A percentile compares a stretch with the other conserved stretches of the same genome.
These are phyloP conservation scores for Drosophila parvula DNA, from an alignment of 1,140 invertebrate species.

Conservation along the genomic window DNA sequence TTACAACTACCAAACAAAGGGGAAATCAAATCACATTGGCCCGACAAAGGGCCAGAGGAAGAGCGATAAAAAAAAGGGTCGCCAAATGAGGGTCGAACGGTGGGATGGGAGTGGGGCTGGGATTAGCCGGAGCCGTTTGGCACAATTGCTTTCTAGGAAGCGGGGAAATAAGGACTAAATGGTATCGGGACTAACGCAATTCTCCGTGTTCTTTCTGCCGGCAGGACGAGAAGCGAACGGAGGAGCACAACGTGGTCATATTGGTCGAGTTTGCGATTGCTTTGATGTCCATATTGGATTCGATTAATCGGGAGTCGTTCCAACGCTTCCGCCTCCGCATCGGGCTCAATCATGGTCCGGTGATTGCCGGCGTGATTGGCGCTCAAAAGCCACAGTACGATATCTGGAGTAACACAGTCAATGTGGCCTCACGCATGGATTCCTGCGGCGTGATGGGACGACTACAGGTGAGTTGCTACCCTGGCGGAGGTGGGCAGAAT, in stretches of 20 bases:
- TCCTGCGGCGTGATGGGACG: conserved; percentile 95
- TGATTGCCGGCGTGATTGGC: conserved; percentile 97
- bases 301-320: conserved; percentile 98
- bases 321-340: conserved; percentile 96
- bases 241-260: conserved; percentile 94
- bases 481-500: background rate
- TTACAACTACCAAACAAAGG: conserved; percentile 46
- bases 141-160: conserved; percentile 56
- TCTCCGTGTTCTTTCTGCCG: conserved; percentile 24
- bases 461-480: conserved; percentile 88
- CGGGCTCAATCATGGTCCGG: conserved; percentile 96
- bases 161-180: conserved; percentile 57
- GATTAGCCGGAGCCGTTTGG: conserved; percentile 47
- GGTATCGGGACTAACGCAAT: conserved; percentile 53
- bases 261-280: conserved; percentile 97
- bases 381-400: conserved; percentile 99
- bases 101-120: conserved; percentile 37
- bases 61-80: conserved; percentile 51
- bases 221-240: conserved; percentile 89
- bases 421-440: conserved; percentile 98
- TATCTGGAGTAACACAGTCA: conserved; percentile 99
- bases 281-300: conserved; percentile 95
- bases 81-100: conserved; percentile 62
- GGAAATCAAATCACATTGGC: conserved; percentile 63
- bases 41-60: conserved; percentile 30